phyloP scores from a whole-genome alignment of 2,113 vertebrate genomes.

The Entelurus aequoreus region DNA sequence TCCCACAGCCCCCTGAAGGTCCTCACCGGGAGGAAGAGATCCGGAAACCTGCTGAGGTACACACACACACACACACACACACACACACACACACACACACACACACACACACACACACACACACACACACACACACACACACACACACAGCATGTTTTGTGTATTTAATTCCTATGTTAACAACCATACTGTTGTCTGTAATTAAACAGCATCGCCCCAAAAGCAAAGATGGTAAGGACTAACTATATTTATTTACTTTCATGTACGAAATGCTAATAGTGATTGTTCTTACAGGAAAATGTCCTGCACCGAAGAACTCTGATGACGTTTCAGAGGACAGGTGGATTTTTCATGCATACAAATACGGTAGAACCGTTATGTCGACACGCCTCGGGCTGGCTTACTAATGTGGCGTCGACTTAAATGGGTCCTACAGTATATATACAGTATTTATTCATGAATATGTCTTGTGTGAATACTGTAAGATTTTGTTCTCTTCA shows the following conservation, averaged over 20 bases:
- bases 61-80: conserved; percentile 9
- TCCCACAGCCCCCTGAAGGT: conserved; percentile 51
- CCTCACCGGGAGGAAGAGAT: conserved; percentile 8
- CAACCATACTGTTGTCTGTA: conserved; percentile 1
- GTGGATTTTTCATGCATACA: conserved; percentile 20
- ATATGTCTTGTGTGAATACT: neutral
- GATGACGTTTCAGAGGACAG: conserved; percentile 49
- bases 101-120: neutral
- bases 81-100: neutral
- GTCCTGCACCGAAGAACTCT: conserved; percentile 18
- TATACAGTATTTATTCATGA: neutral
- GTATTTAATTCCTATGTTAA: neutral
- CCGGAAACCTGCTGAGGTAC: conserved; percentile 28
- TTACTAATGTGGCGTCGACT: too few relatives aligned
- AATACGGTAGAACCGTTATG: too few relatives aligned
- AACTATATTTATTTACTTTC: too few relatives aligned
- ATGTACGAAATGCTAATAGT: neutral
- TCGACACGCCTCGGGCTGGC: too few relatives aligned
- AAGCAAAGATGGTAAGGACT: conserved; percentile 29
- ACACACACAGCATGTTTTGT: neutral
- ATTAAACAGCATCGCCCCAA: conserved; percentile 10
- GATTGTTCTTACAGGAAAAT: conserved; percentile 20
- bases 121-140: neutral
- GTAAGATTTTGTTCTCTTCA: neutral
- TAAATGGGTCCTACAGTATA: neutral